Evolutionary conservation across 2,113 vertebrate species (phyloP).

Genomic region (Cavia porcellus): DNA sequence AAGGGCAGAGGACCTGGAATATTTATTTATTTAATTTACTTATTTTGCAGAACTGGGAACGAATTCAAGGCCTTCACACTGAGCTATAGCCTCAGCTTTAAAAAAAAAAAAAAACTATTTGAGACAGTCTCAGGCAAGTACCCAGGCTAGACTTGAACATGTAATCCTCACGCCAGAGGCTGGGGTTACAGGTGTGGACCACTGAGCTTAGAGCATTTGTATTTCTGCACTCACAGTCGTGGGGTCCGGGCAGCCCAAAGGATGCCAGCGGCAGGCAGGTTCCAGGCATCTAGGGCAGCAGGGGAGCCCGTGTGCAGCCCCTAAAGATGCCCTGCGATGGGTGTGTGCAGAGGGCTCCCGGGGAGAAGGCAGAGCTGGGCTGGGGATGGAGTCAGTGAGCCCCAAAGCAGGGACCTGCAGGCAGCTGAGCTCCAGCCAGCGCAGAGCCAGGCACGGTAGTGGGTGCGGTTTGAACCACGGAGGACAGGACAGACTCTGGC

Average conservation of each 20-base stretch:
- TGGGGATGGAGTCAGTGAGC: background rate
- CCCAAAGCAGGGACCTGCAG: background rate
- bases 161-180: background rate
- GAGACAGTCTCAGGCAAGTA: background rate
- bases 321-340: background rate
- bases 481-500: background rate
- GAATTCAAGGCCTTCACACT: background rate
- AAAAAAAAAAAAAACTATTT: no score
- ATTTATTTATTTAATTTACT: background rate
- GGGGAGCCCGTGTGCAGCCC: background rate
- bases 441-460: accelerated
- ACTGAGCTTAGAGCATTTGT: background rate
- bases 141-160: background rate
- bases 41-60: background rate
- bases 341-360: background rate
- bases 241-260: background rate
- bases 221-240: background rate
- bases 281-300: background rate
- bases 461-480: no score
- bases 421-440: background rate
- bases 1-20: background rate
- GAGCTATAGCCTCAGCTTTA: background rate
- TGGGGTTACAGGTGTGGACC: background rate
- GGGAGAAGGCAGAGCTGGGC: no score
- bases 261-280: background rate